These are phyloP conservation scores for Perccottus glenii DNA, from an alignment of 2,113 vertebrate genomes.

Conservation along the genomic window DNA sequence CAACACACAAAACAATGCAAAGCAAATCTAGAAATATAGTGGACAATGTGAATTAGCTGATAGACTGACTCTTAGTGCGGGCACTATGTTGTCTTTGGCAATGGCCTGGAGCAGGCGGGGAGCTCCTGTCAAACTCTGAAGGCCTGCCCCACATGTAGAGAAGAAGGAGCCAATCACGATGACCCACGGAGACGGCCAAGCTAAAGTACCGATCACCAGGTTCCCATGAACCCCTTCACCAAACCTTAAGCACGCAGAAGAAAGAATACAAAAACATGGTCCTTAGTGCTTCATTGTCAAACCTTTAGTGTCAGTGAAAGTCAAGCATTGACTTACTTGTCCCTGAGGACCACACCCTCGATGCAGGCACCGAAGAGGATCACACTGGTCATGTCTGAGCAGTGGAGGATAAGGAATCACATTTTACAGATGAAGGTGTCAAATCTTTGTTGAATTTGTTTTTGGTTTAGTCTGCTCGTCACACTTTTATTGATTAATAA, in stretches of 20 bases:
- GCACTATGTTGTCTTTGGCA: conserved; percentile 92
- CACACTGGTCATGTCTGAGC: conserved; percentile 90
- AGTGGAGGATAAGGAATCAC: conserved; percentile 70
- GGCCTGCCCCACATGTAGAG: conserved; percentile 94
- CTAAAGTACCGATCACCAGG: conserved; percentile 93
- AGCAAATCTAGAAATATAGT: not conserved
- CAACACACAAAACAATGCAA: conserved; percentile 2
- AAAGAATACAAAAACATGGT: not conserved
- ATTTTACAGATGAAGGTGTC: not conserved
- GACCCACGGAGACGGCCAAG: conserved; percentile 97
- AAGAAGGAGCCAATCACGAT: conserved; percentile 98
- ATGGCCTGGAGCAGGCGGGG: conserved; percentile 96
- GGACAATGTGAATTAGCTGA: not conserved
- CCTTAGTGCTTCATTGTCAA: too few relatives aligned
- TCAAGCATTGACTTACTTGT: conserved; percentile 86
- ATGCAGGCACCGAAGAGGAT: conserved; percentile 95
- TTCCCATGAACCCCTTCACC: conserved; percentile 95
- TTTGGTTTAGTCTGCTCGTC: not conserved
- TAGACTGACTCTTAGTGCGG: conserved; percentile 89
- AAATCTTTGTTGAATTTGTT: not conserved
- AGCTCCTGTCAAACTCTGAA: conserved; percentile 95
- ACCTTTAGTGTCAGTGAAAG: not conserved
- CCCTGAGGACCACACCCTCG: conserved; percentile 91
- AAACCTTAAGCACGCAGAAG: conserved; percentile 77
- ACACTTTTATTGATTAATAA: not conserved